Evolutionary conservation across 2,113 vertebrate species (phyloP), one percentile per base, ranked within the genome.

Genomic region (Psittacula cyanocephala): DNA sequence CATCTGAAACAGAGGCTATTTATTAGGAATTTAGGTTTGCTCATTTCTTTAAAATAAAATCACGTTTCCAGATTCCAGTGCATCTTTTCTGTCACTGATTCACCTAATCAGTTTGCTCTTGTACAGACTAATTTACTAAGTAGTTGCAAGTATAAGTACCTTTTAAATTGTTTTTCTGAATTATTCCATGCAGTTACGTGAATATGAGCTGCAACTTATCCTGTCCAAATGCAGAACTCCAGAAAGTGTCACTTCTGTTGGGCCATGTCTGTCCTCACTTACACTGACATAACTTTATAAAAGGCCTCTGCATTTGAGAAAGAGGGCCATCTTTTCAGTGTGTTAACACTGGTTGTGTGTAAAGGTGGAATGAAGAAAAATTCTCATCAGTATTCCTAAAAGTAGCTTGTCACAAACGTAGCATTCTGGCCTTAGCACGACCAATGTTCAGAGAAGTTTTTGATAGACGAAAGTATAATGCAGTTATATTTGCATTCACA

Each of bases 41-140:
- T 71, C 75, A 87, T 94, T 89, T 96, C 22, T 35, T 80, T 94
- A 96, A 96, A 88, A 94, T 85, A 94, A 94, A 91, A 89, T 74
- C 81, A 91, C n/a, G 77, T 44, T n/a, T n/a, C 55, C 33, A 59
- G 33, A 86, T 94, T 94, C 85, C 89, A 91, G 86, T 77, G 81
- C 85, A 88, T 90, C 75, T 90, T 85, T 67, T 67, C 37, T 94
- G 91, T 17, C 81, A 82, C 76, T 86, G 85, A 95, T 83, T 96
- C 93, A 94, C 88, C 93, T 88, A 91, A 97, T 95, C 89, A 81
- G 76, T 87, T 86, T 69, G 71, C 87, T 88, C 71, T 95, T 95
- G 46, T 94, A 67, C 65, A 90, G 75, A 33, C 68, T 93, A 44
- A 81, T 91, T 93, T 91, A 91, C 71, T 86, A 49, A 80, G 60